These are phyloP conservation scores for Linepithema humile DNA, from an alignment of 1,140 invertebrate species.

Conservation along the genomic window DNA sequence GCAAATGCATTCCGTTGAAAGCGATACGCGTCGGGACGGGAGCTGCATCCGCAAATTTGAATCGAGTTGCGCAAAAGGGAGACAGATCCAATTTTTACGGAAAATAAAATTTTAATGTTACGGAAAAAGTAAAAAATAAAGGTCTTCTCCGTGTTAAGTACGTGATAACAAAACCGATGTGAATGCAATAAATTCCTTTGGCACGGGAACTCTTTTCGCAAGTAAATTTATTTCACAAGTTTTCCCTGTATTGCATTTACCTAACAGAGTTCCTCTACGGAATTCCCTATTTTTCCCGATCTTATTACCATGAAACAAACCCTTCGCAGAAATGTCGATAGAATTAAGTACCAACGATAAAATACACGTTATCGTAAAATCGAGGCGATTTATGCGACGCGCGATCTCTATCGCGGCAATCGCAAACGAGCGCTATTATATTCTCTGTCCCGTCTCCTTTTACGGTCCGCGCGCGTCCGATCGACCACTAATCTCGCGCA, in stretches of 20 bases:
- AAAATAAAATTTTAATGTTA: background rate
- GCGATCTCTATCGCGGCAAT: background rate
- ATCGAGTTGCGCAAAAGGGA: background rate
- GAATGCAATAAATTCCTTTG: background rate
- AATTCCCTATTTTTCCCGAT: background rate
- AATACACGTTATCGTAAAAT: constrained; percentile 23
- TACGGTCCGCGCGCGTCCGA: background rate
- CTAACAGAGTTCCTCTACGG: background rate
- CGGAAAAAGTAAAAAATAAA: background rate
- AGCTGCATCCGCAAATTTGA: background rate
- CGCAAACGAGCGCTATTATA: background rate
- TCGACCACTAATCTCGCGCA: constrained; percentile 43
- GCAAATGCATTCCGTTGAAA: constrained; percentile 30
- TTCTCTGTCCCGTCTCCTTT: background rate
- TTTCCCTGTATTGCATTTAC: no score
- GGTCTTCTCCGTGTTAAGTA: background rate
- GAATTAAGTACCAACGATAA: background rate
- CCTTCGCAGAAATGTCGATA: background rate
- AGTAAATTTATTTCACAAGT: background rate
- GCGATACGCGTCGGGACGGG: background rate
- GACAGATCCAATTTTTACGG: background rate
- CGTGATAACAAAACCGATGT: background rate
- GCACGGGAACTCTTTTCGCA: background rate
- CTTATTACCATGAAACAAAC: background rate
- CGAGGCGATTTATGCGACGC: background rate